A percentile compares a stretch with the other conserved stretches of the same genome.
These are phyloP conservation scores for Zaprionus nigranus DNA, from an alignment of 1,140 invertebrate genomes.

Conservation along the genomic window DNA sequence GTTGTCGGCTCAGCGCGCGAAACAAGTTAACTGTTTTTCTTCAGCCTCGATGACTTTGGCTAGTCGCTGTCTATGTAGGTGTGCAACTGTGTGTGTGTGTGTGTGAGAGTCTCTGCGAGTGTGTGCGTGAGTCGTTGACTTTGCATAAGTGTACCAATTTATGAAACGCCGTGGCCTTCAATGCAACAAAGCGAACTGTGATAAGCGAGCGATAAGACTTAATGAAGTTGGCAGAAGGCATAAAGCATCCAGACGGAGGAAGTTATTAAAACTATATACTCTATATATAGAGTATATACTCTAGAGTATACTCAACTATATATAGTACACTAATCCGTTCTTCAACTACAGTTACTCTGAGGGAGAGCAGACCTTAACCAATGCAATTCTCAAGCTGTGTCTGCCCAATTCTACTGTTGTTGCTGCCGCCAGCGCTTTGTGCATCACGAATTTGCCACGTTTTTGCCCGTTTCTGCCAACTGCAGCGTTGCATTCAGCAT, in stretches of 20 bases:
- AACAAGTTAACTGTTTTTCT: constrained; percentile 79
- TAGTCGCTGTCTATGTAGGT: constrained; percentile 36
- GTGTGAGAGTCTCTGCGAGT: constrained; percentile 16
- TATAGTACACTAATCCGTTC: not conserved
- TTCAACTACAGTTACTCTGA: constrained; percentile 8
- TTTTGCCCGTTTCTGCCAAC: constrained; percentile 37
- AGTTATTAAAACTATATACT: too few species aligned
- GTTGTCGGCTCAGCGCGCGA: constrained; percentile 53
- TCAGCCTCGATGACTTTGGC: constrained; percentile 47
- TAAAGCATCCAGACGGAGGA: too few species aligned
- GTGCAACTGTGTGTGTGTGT: constrained; percentile 6
- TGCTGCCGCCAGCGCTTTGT: constrained; percentile 51
- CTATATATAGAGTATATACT: too few species aligned
- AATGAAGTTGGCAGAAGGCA: not conserved
- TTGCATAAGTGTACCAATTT: constrained; percentile 82
- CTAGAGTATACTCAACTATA: not conserved
- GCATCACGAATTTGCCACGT: constrained; percentile 81
- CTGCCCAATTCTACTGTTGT: constrained; percentile 41
- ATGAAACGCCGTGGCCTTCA: constrained; percentile 72
- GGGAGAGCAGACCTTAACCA: constrained; percentile 23
- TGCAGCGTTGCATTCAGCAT: constrained; percentile 73
- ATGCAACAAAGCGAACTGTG: constrained; percentile 40
- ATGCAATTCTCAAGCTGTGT: constrained; percentile 29
- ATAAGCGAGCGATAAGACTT: constrained; percentile 20
- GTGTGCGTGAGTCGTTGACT: constrained; percentile 73